These are phyloP conservation scores for Orthonevra nobilis DNA, from an alignment of 2,888 invertebrate genomes.

Conservation along the genomic window DNA sequence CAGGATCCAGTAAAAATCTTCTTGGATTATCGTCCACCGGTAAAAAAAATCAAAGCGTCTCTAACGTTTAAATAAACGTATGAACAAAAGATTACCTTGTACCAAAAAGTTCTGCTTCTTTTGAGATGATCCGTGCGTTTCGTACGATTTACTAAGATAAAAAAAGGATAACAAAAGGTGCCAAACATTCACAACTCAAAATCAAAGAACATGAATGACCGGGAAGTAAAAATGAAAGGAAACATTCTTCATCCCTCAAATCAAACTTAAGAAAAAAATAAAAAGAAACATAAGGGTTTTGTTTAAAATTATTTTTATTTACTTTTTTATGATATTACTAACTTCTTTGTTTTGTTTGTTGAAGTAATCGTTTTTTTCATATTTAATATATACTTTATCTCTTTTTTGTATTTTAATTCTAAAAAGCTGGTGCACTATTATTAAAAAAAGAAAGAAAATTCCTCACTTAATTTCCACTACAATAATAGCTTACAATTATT, in stretches of 20 bases:
- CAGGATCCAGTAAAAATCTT: too few relatives aligned
- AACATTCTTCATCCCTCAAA: neutral
- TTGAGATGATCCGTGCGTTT: too few relatives aligned
- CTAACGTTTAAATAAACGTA: too few relatives aligned
- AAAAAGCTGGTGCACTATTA: constrained; percentile 69
- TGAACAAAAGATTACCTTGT: too few relatives aligned
- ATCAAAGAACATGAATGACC: too few relatives aligned
- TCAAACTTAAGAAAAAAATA: constrained; percentile 17
- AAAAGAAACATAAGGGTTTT: constrained; percentile 29
- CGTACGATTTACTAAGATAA: too few relatives aligned
- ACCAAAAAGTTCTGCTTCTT: too few relatives aligned
- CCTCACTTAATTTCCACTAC: constrained; percentile 63
- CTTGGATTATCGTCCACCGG: too few relatives aligned
- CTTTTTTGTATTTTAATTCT: constrained; percentile 62
- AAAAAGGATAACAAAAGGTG: neutral
- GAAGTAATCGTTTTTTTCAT: constrained; percentile 60
- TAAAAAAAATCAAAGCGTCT: too few relatives aligned
- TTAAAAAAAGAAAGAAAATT: constrained; percentile 53
- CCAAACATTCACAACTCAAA: neutral
- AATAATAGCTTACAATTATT: constrained; percentile 67
- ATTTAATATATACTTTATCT: constrained; percentile 63
- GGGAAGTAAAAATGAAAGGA: too few relatives aligned
- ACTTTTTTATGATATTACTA: constrained; percentile 63
- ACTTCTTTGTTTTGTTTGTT: constrained; percentile 68
- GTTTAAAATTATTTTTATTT: constrained; percentile 67